Evolutionary conservation across 2,888 invertebrate species (phyloP), one percentile per base, ranked within the genome.

Genomic region (Drosophila mettleri): DNA sequence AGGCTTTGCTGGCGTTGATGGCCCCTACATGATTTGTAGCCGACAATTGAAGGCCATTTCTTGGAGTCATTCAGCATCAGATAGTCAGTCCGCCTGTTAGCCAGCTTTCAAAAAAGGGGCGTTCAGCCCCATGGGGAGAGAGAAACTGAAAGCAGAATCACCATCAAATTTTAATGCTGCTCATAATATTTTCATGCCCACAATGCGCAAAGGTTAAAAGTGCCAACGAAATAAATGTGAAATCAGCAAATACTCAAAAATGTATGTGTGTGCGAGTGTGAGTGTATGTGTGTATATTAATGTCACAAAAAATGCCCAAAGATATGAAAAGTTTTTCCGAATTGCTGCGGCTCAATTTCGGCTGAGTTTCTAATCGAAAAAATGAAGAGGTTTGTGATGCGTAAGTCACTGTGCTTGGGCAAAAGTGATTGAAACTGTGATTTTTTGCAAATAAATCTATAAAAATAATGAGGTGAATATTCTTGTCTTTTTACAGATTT

Each of bases 111-210:
- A 12, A 46, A 41, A 16, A 27, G 16, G 1, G 43, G 43, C 24
- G 16, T 45, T 16, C 43, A 9, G 10, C 0, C 46, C 46, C 53
- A 55, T 38, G 49, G 18, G 29, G 16, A 31, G 20, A 20, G 48
- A 18, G 16, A 34, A 54, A 14, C 27, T 24, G 57, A 46, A 45
- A 49, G 46, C 53, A 51, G 60, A 79, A 67, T 65, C 59, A 58
- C 60, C 87, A 88, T 83, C 69, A 86, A 88, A 84, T 86, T 88
- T 83, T 83, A 83, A 88, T 88, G 87, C 87, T 41, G 66, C 74
- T 86, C 88, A 88, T 82, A 82, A 82, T 86, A 67, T 81, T 86
- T 71, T 83, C 86, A 79, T 75, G 61, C 86, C 66, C 69, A 73
- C 86, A 82, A 78, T 82, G 88, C 83, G 86, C 83, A 71, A 81